Conservation (phyloP, 1,140 invertebrate genomes). For the Drosophila kikkawai region DNA sequence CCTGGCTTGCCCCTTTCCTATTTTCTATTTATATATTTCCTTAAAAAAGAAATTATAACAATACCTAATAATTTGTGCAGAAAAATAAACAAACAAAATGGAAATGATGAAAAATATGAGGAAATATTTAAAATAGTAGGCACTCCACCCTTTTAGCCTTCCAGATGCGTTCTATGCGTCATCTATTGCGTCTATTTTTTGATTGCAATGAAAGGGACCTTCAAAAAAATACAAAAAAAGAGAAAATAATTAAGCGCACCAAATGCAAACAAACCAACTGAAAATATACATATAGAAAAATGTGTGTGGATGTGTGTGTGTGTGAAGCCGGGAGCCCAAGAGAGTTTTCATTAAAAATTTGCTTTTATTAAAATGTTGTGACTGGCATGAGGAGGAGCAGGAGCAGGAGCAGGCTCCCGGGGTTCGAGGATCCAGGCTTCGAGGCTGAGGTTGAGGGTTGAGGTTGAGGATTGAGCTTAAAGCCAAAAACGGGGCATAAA, state of each 20-base stretch:
- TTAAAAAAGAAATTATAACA: slow-evolving; percentile 68
- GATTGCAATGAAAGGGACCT: slow-evolving; percentile 36
- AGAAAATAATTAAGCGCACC: slow-evolving; percentile 46
- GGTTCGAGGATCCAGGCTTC: slow-evolving; percentile 13
- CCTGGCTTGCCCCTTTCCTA: neutral
- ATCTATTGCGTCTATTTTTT: slow-evolving; percentile 78
- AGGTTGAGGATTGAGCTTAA: slow-evolving; percentile 35
- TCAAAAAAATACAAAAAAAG: slow-evolving; percentile 34
- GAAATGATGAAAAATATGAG: slow-evolving; percentile 1
- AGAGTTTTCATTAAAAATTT: slow-evolving; percentile 65
- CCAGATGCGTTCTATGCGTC: slow-evolving; percentile 72
- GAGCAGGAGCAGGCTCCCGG: neutral
- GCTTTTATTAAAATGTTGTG: slow-evolving; percentile 55
- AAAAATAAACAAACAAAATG: slow-evolving; percentile 68
- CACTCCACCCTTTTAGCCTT: slow-evolving; percentile 9
- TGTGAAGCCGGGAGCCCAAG: slow-evolving; percentile 17
- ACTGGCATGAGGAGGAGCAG: slow-evolving; percentile 4
- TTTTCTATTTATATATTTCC: neutral
- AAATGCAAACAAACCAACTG: slow-evolving; percentile 54
- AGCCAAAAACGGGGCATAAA: slow-evolving; percentile 32
- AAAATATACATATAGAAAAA: slow-evolving; percentile 27
- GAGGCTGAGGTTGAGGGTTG: slow-evolving; percentile 7
- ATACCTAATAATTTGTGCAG: slow-evolving; percentile 80
- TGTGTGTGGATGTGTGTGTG: neutral
- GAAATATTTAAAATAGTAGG: slow-evolving; percentile 73